Conservation (phyloP, 92 coral and sea anemone genomes). For the Hydrozoanthus gracilis region DNA sequence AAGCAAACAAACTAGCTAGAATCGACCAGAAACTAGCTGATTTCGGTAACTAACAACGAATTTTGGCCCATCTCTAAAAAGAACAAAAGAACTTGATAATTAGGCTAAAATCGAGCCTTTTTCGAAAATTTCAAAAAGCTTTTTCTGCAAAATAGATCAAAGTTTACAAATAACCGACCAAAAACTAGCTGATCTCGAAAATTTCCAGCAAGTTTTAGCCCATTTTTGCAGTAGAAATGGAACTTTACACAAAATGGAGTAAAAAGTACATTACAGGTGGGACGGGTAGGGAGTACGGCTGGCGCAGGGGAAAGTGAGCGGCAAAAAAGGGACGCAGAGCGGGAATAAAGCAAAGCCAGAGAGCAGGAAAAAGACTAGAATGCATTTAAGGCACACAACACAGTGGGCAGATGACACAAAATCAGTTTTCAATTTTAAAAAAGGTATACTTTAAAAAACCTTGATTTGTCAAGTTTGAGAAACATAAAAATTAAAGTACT, state of each 20-base stretch:
- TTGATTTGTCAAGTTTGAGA: no score
- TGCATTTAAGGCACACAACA: not conserved
- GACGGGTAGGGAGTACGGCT: conserved; percentile 18
- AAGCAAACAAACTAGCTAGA: conserved; percentile 11
- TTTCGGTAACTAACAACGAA: no score
- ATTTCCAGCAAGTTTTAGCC: not conserved
- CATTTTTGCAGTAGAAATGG: conserved; percentile 8
- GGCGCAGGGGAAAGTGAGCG: conserved; percentile 19
- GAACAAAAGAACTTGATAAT: no score
- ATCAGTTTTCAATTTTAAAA: no score
- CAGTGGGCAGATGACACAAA: not conserved
- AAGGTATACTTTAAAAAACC: no score
- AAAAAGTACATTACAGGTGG: not conserved
- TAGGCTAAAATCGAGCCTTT: no score
- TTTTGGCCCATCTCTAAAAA: not conserved
- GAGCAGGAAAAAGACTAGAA: not conserved
- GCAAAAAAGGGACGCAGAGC: conserved; percentile 10
- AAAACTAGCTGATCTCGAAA: no score
- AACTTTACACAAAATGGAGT: conserved; percentile 2
- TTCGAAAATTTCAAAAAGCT: not conserved
- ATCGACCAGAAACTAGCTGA: not conserved
- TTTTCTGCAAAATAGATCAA: not conserved
- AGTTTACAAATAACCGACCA: no score
- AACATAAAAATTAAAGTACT: no score
- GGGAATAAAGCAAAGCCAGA: no score